phyloP scores from a whole-genome alignment of 2,888 invertebrate species.

The Branchellion lobata region DNA sequence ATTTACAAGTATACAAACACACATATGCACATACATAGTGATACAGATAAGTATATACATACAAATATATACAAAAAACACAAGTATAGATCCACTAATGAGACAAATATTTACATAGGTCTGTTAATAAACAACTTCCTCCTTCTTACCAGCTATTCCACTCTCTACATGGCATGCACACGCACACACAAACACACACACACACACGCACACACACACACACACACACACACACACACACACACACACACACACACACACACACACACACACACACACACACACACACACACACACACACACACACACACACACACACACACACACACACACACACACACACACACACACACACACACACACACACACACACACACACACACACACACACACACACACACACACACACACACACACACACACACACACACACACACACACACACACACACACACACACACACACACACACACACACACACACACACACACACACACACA shows the following conservation, averaged over 20 bases:
- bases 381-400: conserved; percentile 23
- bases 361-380: conserved; percentile 11
- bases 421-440: background rate
- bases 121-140: too few species aligned
- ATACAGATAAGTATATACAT: too few species aligned
- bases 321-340: conserved; percentile 11
- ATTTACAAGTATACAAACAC: too few species aligned
- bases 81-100: too few species aligned
- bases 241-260: conserved; percentile 8
- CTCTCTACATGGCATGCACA: background rate
- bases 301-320: conserved; percentile 12
- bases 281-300: conserved; percentile 27
- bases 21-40: too few species aligned
- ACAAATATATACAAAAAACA: too few species aligned
- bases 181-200: conserved; percentile 32
- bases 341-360: conserved; percentile 19
- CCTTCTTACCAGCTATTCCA: too few species aligned
- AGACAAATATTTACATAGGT: too few species aligned
- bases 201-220: conserved; percentile 36
- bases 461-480: conserved; percentile 13
- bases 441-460: conserved; percentile 28
- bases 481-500: background rate
- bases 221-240: conserved; percentile 37
- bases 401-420: conserved; percentile 25
- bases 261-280: conserved; percentile 11